Evolutionary conservation across 2,113 vertebrate genomes (phyloP).

Genomic region (Sclerurus mexicanus): DNA sequence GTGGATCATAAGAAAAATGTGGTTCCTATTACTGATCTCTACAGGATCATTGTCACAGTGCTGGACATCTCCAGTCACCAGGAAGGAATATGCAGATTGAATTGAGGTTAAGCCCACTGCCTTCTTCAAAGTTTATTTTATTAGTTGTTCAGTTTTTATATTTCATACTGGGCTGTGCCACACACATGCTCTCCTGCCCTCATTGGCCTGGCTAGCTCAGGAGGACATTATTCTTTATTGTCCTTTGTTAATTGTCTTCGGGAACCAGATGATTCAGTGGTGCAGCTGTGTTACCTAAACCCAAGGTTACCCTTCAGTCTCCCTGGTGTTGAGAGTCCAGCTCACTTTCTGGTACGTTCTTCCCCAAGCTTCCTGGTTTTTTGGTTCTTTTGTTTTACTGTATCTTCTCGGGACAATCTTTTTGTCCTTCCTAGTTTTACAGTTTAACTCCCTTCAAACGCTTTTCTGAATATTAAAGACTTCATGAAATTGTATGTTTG

Average conservation of each 20-base stretch:
- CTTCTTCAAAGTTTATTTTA: not conserved
- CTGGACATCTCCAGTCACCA: not conserved
- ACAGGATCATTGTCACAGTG: not conserved
- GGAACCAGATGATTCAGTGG: not conserved
- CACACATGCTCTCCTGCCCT: not conserved
- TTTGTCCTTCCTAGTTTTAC: not conserved
- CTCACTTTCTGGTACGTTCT: not conserved
- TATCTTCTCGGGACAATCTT: not conserved
- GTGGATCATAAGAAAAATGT: not conserved
- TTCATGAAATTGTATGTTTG: accelerated
- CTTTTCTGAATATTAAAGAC: not conserved
- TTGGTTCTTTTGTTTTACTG: not conserved
- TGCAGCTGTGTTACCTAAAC: not conserved
- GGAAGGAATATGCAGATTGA: not conserved
- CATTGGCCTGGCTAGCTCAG: not conserved
- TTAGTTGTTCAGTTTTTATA: not conserved
- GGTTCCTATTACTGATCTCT: not conserved
- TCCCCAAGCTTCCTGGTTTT: not conserved
- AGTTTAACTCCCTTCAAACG: not conserved
- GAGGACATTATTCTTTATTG: not conserved
- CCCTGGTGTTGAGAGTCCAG: not conserved
- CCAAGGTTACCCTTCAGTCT: not conserved
- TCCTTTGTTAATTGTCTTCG: not conserved
- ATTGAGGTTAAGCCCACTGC: not conserved
- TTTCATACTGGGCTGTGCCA: not conserved